Percentiles rank a stretch among this genome's conserved stretches.
These are phyloP conservation scores for Drosophila takahashii DNA, from an alignment of 1,140 invertebrate genomes.

Conservation along the genomic window DNA sequence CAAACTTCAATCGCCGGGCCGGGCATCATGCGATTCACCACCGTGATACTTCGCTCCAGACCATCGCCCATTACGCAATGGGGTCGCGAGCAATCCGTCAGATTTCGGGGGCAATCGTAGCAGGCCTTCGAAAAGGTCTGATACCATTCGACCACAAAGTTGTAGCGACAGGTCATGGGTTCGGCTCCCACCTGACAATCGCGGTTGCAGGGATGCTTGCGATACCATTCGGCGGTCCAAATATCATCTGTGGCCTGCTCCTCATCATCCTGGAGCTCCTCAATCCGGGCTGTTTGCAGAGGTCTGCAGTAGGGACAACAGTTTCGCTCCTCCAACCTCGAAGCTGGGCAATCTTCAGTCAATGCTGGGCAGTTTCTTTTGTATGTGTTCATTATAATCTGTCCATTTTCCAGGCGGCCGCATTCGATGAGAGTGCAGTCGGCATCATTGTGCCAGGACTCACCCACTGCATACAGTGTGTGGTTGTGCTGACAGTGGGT, in stretches of 20 bases:
- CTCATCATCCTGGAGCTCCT: slow-evolving; percentile 24
- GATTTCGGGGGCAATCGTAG: slow-evolving; percentile 91
- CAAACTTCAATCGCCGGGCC: slow-evolving; percentile 94
- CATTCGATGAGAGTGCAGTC: slow-evolving; percentile 80
- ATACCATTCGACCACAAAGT: slow-evolving; percentile 89
- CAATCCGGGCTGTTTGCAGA: slow-evolving; percentile 4
- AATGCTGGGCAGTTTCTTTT: slow-evolving; percentile 67
- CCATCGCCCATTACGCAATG: slow-evolving; percentile 95
- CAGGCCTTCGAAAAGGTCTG: slow-evolving; percentile 95
- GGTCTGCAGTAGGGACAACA: slow-evolving; percentile 72
- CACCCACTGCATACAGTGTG: slow-evolving; percentile 69
- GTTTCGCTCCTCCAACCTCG: slow-evolving; percentile 56
- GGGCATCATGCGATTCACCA: slow-evolving; percentile 94
- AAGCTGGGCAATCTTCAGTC: slow-evolving; percentile 61
- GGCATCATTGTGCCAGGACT: slow-evolving; percentile 78
- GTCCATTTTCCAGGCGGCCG: slow-evolving; percentile 46
- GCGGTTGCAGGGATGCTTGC: slow-evolving; percentile 72
- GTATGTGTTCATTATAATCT: slow-evolving; percentile 71
- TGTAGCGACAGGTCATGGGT: slow-evolving; percentile 76
- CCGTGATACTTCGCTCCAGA: slow-evolving; percentile 89
- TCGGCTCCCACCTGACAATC: slow-evolving; percentile 62
- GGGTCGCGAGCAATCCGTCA: slow-evolving; percentile 90
- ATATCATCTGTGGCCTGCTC: slow-evolving; percentile 30
- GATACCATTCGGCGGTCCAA: slow-evolving; percentile 66
- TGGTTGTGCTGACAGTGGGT: slow-evolving; percentile 76